Conservation (phyloP, 2,888 invertebrate genomes). For the Gymnoscelis rufifasciata region DNA sequence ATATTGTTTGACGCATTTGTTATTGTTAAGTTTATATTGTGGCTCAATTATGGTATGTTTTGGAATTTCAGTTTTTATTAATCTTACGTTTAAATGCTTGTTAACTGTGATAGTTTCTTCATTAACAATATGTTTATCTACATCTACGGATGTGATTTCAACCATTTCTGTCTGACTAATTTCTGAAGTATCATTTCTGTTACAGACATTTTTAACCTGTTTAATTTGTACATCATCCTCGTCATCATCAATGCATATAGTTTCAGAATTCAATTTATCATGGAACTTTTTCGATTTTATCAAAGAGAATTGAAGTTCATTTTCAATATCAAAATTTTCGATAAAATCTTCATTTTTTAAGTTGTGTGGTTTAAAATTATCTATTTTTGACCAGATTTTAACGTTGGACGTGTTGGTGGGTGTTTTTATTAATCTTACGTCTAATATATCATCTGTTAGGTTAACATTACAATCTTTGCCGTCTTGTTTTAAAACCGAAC, state of each 20-base stretch:
- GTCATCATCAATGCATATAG: constrained; percentile 16
- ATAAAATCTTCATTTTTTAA: constrained; percentile 5
- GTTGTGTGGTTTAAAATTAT: constrained; percentile 12
- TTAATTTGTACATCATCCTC: neutral
- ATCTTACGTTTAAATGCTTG: constrained; percentile 2
- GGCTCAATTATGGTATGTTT: neutral
- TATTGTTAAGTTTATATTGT: neutral
- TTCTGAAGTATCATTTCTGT: too few relatives aligned
- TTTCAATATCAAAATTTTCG: constrained; percentile 8
- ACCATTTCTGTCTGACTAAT: neutral
- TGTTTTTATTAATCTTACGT: constrained; percentile 14
- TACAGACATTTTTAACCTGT: neutral
- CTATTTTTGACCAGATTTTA: constrained; percentile 16
- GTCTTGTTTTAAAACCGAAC: too few relatives aligned
- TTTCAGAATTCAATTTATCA: constrained; percentile 3
- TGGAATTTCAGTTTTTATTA: neutral
- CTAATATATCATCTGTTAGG: constrained; percentile 8
- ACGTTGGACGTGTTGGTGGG: constrained; percentile 14
- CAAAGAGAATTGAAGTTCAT: constrained; percentile 4
- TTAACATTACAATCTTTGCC: too few relatives aligned
- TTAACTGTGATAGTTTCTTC: constrained; percentile 7
- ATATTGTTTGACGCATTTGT: neutral
- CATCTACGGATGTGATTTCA: neutral
- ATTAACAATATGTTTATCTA: neutral
- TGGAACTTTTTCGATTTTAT: neutral